Conservation (phyloP, 2,888 invertebrate species). For the Cephus runcator region DNA sequence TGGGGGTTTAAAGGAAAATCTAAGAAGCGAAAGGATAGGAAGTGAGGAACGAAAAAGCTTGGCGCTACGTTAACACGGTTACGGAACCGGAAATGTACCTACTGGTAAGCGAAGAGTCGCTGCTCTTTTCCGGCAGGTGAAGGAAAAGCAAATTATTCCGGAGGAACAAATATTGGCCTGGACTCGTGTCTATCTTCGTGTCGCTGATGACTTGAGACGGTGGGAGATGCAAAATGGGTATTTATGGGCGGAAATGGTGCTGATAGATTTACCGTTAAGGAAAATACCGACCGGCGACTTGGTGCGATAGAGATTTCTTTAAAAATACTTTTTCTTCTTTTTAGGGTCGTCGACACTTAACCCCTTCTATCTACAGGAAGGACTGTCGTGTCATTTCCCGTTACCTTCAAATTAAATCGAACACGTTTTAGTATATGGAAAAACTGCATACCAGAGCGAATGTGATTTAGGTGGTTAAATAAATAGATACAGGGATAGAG, state of each 20-base stretch:
- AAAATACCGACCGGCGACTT: constrained; percentile 8
- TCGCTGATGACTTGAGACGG: constrained; percentile 17
- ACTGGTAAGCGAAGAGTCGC: constrained; percentile 28
- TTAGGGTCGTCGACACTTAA: background rate
- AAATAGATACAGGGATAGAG: no score
- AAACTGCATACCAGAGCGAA: background rate
- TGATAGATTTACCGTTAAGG: constrained; percentile 26
- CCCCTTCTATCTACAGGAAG: background rate
- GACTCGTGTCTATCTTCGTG: background rate
- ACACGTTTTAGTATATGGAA: background rate
- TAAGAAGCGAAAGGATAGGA: no score
- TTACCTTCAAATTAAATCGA: background rate
- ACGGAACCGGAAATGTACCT: constrained; percentile 39
- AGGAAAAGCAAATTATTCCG: constrained; percentile 50
- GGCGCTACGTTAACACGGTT: constrained; percentile 26
- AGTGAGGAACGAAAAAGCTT: no score
- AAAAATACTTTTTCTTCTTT: no score
- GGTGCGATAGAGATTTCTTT: background rate
- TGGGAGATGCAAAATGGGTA: constrained; percentile 19
- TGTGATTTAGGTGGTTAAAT: no score
- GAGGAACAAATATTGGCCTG: constrained; percentile 45
- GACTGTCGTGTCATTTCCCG: background rate
- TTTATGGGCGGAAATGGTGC: constrained; percentile 7
- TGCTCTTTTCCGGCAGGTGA: constrained; percentile 34
- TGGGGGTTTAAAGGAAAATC: no score